These are phyloP conservation scores for Prionailurus bengalensis DNA, from an alignment of 2,113 vertebrate species.

Conservation along the genomic window DNA sequence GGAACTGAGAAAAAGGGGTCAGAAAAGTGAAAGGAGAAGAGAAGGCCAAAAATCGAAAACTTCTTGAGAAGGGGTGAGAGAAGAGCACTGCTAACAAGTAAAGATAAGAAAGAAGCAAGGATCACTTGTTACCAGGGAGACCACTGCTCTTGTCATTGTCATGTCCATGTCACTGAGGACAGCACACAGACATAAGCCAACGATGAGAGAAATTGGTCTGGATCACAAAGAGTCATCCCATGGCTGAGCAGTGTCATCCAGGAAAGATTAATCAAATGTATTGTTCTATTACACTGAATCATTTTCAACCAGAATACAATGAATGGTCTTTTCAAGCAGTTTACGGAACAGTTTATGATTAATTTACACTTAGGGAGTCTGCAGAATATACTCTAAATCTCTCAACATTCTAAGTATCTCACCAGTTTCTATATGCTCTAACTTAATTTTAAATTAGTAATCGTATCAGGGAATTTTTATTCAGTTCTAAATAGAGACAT, in stretches of 20 bases:
- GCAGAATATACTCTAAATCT: background rate
- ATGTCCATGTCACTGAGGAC: background rate
- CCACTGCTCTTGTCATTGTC: background rate
- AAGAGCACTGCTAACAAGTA: background rate
- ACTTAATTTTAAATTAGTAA: background rate
- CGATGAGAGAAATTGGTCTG: background rate
- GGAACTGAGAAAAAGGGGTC: background rate
- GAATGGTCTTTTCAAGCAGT: background rate
- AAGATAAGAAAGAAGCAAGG: background rate
- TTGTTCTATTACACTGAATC: background rate
- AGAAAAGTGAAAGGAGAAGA: background rate
- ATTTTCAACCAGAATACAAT: background rate
- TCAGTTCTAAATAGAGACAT: background rate
- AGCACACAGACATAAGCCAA: background rate
- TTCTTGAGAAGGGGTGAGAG: background rate
- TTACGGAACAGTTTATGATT: background rate
- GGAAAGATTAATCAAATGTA: background rate
- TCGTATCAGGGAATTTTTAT: background rate
- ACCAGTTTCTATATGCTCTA: background rate
- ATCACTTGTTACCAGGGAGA: background rate
- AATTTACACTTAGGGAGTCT: conserved; percentile 2
- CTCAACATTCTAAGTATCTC: background rate
- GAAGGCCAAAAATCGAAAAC: background rate
- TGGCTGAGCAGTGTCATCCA: background rate
- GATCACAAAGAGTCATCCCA: background rate